A percentile compares a stretch with the other conserved stretches of the same genome.
These are phyloP conservation scores for Ibidorhyncha struthersii DNA, from an alignment of 2,113 vertebrate species.

Conservation along the genomic window DNA sequence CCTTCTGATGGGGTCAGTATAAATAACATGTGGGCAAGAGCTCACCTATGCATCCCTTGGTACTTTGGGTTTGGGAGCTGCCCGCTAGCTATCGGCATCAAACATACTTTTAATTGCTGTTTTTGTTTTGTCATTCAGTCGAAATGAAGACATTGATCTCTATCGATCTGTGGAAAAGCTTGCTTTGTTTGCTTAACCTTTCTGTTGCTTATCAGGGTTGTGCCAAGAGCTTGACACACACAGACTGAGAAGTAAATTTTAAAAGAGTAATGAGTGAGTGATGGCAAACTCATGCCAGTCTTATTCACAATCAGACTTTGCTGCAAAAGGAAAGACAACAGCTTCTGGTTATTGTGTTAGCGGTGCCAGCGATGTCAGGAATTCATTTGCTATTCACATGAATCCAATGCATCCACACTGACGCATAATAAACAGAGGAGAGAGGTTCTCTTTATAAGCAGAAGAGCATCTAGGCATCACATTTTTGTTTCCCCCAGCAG, in stretches of 20 bases:
- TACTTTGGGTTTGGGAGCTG: not conserved
- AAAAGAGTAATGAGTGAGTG: not conserved
- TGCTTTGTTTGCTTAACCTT: not conserved
- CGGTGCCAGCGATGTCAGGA: not conserved
- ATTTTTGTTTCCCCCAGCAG: not conserved
- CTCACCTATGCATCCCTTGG: not conserved
- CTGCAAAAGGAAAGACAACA: not conserved
- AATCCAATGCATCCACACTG: not conserved
- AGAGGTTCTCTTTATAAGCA: not conserved
- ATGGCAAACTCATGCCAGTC: not conserved
- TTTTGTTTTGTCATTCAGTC: conserved; percentile 17
- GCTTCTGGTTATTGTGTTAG: conserved; percentile 15
- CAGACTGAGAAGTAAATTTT: conserved; percentile 18
- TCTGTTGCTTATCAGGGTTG: not conserved
- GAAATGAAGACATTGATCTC: conserved; percentile 36
- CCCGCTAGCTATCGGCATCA: not conserved
- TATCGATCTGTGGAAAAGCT: not conserved
- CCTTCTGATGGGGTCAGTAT: not conserved
- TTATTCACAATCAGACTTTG: not conserved
- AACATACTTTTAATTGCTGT: conserved; percentile 14
- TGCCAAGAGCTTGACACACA: not conserved
- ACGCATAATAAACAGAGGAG: not conserved
- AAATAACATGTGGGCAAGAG: not conserved
- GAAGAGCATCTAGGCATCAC: not conserved
- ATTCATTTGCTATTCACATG: not conserved